Base-by-base conservation (phyloP, 1,140 invertebrate genomes). In the Diploscapter pachys region DNA sequence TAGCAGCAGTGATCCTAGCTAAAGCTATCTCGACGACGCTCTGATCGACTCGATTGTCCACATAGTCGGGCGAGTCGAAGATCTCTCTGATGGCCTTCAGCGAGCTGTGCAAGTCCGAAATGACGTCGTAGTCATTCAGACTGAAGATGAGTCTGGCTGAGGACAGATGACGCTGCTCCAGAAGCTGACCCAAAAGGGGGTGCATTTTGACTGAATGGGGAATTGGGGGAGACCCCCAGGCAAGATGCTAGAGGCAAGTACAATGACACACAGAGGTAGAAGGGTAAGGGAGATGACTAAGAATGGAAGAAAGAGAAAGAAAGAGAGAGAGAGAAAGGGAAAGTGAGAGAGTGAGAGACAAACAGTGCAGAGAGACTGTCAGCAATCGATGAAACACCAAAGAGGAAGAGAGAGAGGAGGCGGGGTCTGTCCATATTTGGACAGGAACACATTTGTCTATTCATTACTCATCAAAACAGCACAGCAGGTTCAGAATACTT, bases 131-230 rank as follows among this genome's bases (percentile, higher is more conserved):
- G 88, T 96, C 93, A 65, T 92, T 89, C 66, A 95, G 89, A 3
- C 92, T 92, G 86, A 96, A 96, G 56, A 96, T 88, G 86, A 95
- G 93, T 62, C 94, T 93, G 79, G 93, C 93, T 85, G 88, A 77
- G 31, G 79, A 66, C 8, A 82, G 71, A 49, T 83, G 73, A 3
- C 80, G 71, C 3, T 73, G 68, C 49, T 80, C 63, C 5, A 82
- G 72, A 8, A 83, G 72, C 9, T 80, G 71, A 9, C 56, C 63
- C 63, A 82, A 50, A 5, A 82, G 53, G 4, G 79, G 68, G 66
- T 78, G 77, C 77, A 78, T 78, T n/a, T 50, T 54, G 11, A 53
- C 56, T 68, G 69, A 65, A 71, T 48, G 13, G 50, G 11, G 48
- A 48, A 71, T 48, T 13, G 9, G 69, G 56, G 66, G 31, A 31